Conservation (phyloP, 1,140 invertebrate genomes). For the Listronotus oregonensis region DNA sequence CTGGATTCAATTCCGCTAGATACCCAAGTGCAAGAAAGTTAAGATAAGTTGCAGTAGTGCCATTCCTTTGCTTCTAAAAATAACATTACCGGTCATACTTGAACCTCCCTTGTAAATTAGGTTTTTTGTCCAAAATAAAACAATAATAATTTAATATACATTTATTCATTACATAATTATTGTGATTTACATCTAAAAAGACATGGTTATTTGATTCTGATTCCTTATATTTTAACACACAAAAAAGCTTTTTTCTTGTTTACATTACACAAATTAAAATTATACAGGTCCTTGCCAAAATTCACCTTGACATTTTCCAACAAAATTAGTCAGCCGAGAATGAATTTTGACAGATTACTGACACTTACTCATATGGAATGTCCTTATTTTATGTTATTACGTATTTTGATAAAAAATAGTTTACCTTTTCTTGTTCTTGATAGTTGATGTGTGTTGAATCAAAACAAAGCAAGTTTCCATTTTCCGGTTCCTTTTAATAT, state of each 20-base stretch:
- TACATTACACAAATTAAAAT: slow-evolving; percentile 34
- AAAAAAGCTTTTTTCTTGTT: slow-evolving; percentile 48
- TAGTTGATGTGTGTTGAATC: slow-evolving; percentile 1
- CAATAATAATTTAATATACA: slow-evolving; percentile 44
- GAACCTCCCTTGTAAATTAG: no score
- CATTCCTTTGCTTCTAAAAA: no score
- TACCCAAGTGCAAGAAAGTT: no score
- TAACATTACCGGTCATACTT: no score
- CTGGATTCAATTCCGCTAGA: no score
- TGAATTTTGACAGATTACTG: slow-evolving; percentile 18
- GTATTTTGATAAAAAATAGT: slow-evolving; percentile 38
- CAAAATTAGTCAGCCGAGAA: background rate
- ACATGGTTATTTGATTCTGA: slow-evolving; percentile 53
- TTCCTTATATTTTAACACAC: slow-evolving; percentile 50
- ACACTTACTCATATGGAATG: slow-evolving; percentile 32
- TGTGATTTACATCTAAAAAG: slow-evolving; percentile 52
- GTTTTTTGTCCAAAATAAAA: no score
- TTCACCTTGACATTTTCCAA: background rate
- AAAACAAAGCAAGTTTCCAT: slow-evolving; percentile 9
- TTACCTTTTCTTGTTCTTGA: slow-evolving; percentile 9
- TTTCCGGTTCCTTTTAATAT: no score
- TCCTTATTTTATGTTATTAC: slow-evolving; percentile 32
- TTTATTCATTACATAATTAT: slow-evolving; percentile 54
- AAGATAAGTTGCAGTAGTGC: no score
- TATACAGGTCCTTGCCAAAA: slow-evolving; percentile 21